Conservation (phyloP, 1,140 invertebrate genomes). For the Cherax destructor region DNA sequence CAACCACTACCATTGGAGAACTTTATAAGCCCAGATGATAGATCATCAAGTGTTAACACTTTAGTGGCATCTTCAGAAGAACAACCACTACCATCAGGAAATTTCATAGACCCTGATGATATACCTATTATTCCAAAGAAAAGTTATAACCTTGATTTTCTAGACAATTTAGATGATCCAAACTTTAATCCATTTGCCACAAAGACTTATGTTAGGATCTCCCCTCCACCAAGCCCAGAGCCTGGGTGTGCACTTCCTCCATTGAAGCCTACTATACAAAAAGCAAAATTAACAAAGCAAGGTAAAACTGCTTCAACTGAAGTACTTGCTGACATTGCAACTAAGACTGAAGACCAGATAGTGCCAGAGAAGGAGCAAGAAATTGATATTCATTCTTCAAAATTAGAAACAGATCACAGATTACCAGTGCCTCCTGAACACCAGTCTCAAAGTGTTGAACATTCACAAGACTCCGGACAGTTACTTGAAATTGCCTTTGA, state of each 20-base stretch:
- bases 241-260: constrained; percentile 57
- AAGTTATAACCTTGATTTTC: constrained; percentile 69
- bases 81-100: background rate
- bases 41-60: background rate
- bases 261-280: constrained; percentile 59
- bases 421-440: background rate
- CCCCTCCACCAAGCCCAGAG: constrained; percentile 64
- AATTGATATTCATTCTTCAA: background rate
- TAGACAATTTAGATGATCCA: constrained; percentile 70
- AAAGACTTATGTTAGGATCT: constrained; percentile 60
- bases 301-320: background rate
- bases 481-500: constrained; percentile 19
- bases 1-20: background rate
- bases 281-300: constrained; percentile 10
- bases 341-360: background rate
- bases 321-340: background rate
- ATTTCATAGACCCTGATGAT: constrained; percentile 29
- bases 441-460: constrained; percentile 3
- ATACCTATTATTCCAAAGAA: constrained; percentile 63
- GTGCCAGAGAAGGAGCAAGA: background rate
- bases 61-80: background rate
- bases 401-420: background rate
- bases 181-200: constrained; percentile 72
- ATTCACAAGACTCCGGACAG: background rate
- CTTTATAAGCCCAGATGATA: constrained; percentile 27